Evolutionary conservation across 2,888 invertebrate species (phyloP).

Genomic region (Dynastes grantii): DNA sequence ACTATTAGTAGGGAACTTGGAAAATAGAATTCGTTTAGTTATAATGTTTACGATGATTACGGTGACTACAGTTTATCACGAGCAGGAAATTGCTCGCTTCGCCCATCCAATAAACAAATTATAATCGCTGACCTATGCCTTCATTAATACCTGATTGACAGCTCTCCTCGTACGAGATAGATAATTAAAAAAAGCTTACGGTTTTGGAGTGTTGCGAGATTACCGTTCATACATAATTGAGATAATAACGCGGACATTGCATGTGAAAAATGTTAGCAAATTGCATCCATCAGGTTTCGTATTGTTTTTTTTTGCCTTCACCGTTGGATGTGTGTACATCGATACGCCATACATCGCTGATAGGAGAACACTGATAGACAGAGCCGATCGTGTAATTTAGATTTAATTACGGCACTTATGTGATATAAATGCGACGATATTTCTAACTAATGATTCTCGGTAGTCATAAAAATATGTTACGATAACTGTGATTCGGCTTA

Average conservation of each 20-base stretch:
- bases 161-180: conserved; percentile 1
- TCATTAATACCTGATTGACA: conserved; percentile 41
- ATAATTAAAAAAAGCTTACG: conserved; percentile 36
- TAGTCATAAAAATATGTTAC: conserved; percentile 42
- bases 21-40: neutral
- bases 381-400: conserved; percentile 25
- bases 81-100: conserved; percentile 17
- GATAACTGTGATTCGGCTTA: conserved; percentile 28
- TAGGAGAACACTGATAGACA: conserved; percentile 9
- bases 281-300: conserved; percentile 31
- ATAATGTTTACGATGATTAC: conserved; percentile 2
- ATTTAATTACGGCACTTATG: conserved; percentile 41
- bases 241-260: conserved; percentile 34
- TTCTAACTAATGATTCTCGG: conserved; percentile 33
- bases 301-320: conserved; percentile 1
- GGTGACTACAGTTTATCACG: neutral
- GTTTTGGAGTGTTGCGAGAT: conserved; percentile 27
- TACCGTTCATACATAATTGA: conserved; percentile 40
- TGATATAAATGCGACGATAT: conserved; percentile 35
- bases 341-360: conserved; percentile 14
- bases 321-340: conserved; percentile 6
- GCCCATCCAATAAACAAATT: conserved; percentile 34
- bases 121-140: conserved; percentile 35
- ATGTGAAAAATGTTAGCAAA: conserved; percentile 38
- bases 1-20: conserved; percentile 1